phyloP scores from a whole-genome alignment of 2,113 vertebrate species.

The Spea multiplicata region DNA sequence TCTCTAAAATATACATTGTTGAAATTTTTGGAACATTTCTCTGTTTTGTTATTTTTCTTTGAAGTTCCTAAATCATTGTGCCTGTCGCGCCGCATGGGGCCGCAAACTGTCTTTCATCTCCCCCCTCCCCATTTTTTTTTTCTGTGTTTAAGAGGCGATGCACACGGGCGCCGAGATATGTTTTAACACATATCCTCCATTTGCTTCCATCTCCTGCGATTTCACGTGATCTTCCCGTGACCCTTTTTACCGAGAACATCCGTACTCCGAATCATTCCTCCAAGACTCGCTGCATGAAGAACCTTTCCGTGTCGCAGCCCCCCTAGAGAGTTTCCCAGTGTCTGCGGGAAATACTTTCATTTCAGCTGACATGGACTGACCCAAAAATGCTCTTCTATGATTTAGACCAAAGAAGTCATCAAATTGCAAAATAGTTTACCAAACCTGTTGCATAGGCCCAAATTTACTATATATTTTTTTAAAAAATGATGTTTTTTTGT shows the following conservation, averaged over 20 bases:
- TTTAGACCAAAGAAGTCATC: background rate
- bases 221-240: constrained; percentile 26
- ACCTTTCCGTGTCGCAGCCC: constrained; percentile 19
- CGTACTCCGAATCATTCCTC: constrained; percentile 27
- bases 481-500: too few species aligned
- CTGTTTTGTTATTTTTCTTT: background rate
- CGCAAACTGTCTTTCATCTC: too few species aligned
- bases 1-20: too few species aligned
- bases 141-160: background rate
- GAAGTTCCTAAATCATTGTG: too few species aligned
- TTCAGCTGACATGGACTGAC: background rate
- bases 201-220: constrained; percentile 18
- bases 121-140: too few species aligned
- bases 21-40: too few species aligned
- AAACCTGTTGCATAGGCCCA: too few species aligned
- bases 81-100: too few species aligned
- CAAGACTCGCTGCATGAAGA: constrained; percentile 34
- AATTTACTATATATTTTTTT: too few species aligned
- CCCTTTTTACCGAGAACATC: constrained; percentile 27
- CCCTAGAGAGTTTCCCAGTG: constrained; percentile 21
- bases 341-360: background rate
- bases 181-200: constrained; percentile 28
- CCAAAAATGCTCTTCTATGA: background rate
- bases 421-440: too few species aligned
- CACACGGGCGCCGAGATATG: constrained; percentile 6